A percentile compares a stretch with the other conserved stretches of the same genome.
phyloP scores from a whole-genome alignment of 2,113 vertebrate species.

The Gnathonemus echidnorhynchus region DNA sequence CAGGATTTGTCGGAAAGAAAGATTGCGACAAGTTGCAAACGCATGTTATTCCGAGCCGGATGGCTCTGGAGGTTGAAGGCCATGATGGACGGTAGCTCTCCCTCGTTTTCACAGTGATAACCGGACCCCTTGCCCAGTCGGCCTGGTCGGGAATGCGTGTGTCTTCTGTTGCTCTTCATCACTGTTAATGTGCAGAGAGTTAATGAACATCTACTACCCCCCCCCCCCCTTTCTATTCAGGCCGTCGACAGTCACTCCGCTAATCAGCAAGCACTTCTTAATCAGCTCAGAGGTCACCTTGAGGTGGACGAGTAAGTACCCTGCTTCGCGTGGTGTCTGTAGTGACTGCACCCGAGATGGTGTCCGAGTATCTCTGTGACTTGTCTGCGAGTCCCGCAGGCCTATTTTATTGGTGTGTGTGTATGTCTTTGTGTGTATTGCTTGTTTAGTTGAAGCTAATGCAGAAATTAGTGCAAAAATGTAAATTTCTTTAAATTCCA shows the following conservation, averaged over 20 bases:
- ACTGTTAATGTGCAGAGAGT: constrained; percentile 35
- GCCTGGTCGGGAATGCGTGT: constrained; percentile 27
- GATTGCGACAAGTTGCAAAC: background rate
- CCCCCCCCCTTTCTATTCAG: constrained; percentile 13
- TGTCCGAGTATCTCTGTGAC: background rate
- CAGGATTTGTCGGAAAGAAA: background rate
- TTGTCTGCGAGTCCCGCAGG: no score
- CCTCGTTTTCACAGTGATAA: constrained; percentile 7
- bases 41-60: background rate
- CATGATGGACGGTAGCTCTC: background rate
- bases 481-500: background rate
- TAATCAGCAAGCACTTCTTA: constrained; percentile 41
- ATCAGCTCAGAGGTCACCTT: constrained; percentile 35
- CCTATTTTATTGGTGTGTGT: background rate
- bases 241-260: constrained; percentile 26
- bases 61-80: background rate
- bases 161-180: constrained; percentile 34
- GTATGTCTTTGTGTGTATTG: background rate
- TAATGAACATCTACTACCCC: constrained; percentile 31
- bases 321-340: background rate
- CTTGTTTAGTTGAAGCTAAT: background rate
- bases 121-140: constrained; percentile 11
- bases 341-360: background rate
- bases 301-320: constrained; percentile 34
- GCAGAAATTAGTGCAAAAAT: background rate